Percentiles rank a stretch among this genome's conserved stretches.
These are phyloP conservation scores for Heteromurus nitidus DNA, from an alignment of 2,888 invertebrate genomes.

Conservation along the genomic window DNA sequence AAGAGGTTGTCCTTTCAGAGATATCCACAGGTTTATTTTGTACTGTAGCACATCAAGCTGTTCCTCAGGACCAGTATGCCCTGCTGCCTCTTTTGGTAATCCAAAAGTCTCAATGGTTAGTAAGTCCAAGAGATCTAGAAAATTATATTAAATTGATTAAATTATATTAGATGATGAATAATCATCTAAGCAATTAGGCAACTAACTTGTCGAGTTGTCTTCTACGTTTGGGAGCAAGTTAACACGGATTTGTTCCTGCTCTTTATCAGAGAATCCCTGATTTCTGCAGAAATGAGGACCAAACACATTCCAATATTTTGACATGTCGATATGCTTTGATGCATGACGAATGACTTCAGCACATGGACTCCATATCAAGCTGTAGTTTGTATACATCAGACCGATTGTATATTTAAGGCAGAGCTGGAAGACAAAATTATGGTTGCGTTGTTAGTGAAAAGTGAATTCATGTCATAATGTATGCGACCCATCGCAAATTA, in stretches of 20 bases:
- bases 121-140: conserved; percentile 30
- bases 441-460: neutral
- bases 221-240: conserved; percentile 10
- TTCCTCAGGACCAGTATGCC: conserved; percentile 47
- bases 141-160: neutral
- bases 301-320: conserved; percentile 58
- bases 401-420: conserved; percentile 66
- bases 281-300: conserved; percentile 58
- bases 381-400: conserved; percentile 66
- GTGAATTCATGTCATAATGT: neutral
- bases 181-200: neutral
- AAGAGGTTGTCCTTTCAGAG: conserved; percentile 56
- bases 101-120: conserved; percentile 39
- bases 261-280: conserved; percentile 14
- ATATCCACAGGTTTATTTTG: conserved; percentile 65
- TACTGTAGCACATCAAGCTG: conserved; percentile 56
- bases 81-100: conserved; percentile 38
- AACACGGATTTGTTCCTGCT: neutral
- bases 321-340: conserved; percentile 62
- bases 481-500: too few species aligned
- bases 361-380: conserved; percentile 64
- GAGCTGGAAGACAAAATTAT: conserved; percentile 41
- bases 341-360: conserved; percentile 60
- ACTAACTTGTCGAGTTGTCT: neutral
- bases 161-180: neutral